Percentiles rank a stretch among this genome's conserved stretches.
Evolutionary conservation across 2,797 vertebrate species (phyloP).

Genomic region (Eidolon dupreanum): DNA sequence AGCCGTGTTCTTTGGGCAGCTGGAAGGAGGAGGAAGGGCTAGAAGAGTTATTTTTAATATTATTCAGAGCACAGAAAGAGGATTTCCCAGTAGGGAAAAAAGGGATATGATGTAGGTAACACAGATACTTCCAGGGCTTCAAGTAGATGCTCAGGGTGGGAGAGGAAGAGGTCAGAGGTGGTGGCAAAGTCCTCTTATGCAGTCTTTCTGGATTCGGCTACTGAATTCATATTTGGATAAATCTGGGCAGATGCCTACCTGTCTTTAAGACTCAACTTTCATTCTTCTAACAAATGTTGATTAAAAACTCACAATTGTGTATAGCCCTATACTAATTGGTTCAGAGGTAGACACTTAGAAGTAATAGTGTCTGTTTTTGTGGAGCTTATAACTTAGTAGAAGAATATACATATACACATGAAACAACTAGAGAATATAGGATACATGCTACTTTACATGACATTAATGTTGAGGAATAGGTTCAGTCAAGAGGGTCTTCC

Average conservation of each 20-base stretch:
- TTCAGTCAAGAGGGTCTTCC: slow-evolving; percentile 35
- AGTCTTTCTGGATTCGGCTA: background rate
- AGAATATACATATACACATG: background rate
- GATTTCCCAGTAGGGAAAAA: slow-evolving; percentile 48
- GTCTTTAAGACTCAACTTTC: slow-evolving; percentile 29
- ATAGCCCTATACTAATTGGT: background rate
- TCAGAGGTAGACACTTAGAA: background rate
- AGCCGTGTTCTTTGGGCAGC: slow-evolving; percentile 40
- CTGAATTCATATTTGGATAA: background rate
- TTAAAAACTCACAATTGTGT: background rate
- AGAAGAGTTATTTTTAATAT: slow-evolving; percentile 58
- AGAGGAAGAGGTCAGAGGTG: background rate
- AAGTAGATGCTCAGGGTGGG: background rate
- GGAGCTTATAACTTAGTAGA: background rate
- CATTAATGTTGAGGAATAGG: background rate
- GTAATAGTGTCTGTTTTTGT: slow-evolving; percentile 10
- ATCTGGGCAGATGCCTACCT: background rate
- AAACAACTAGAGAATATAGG: slow-evolving; percentile 1
- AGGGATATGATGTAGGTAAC: background rate
- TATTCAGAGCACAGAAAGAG: slow-evolving; percentile 51
- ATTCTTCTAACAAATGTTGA: slow-evolving; percentile 33
- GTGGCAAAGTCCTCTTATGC: background rate
- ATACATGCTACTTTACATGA: background rate
- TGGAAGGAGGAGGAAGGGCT: slow-evolving; percentile 41
- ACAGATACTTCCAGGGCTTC: background rate